Evolutionary conservation across 2,888 invertebrate genomes (phyloP), one percentile per base, ranked within the genome.

Genomic region (Macaria liturata): DNA sequence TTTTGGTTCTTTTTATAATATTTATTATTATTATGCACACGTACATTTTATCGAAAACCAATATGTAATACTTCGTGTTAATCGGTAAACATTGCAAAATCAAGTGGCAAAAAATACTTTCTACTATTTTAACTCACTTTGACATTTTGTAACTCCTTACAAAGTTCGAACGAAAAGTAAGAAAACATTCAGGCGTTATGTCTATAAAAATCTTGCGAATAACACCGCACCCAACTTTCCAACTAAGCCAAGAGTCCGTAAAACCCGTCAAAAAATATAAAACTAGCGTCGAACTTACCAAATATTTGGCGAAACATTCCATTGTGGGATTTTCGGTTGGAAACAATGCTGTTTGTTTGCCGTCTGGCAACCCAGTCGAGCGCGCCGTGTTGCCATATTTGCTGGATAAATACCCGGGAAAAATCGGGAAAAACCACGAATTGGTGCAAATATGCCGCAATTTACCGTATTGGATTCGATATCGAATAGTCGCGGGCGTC

Each of bases 321-420:
- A 64, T 65, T 65, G 74, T 62, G 68, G 70, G 63, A 75, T 73
- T 76, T 78, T 76, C 72, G 64, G 70, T 69, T 57, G 67, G 65
- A 59, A 64, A 70, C 67, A 69, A 62, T 64, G 64, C 54, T 64
- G 63, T 65, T 66, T 68, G 68, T 63, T 65, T 64, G 65, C 65
- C 52, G 81, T 84, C 82, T 81, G 84, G 73, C 79, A 74, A 74
- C 65, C 67, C 74, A 75, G 59, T 70, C 72, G 72, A 71, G 79
- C 80, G 75, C 70, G 69, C 68, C 58, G 68, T 72, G 81, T 74
- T 77, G 74, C 75, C 74, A 66, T 86, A 78, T 88, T 87, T 86
- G 77, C 80, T 68, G 59, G 65, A 78, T 76, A 83, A 87, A 89
- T 82, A 83, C 61, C 62, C 9, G 71, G 79, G 76, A 82, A 81